These are phyloP conservation scores for Coenonympha glycerion DNA, from an alignment of 2,888 invertebrate species.

Conservation along the genomic window DNA sequence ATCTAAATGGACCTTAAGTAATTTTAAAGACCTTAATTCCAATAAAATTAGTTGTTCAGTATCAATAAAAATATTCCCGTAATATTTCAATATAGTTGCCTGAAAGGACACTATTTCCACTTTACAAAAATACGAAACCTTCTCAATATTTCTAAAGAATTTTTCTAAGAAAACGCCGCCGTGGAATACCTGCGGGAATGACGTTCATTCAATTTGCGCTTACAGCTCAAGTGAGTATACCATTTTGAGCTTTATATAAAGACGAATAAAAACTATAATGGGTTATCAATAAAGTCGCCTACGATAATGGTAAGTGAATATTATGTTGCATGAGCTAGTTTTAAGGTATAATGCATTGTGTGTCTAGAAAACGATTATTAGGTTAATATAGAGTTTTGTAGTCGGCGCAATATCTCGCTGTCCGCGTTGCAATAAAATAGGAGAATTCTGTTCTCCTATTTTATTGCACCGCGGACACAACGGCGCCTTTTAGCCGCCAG, in stretches of 20 bases:
- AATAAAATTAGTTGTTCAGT: too few species aligned
- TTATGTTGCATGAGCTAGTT: not conserved
- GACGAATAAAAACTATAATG: constrained; percentile 8
- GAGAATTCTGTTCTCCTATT: too few species aligned
- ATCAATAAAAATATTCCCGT: constrained; percentile 9
- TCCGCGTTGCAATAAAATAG: too few species aligned
- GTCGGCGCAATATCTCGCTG: too few species aligned
- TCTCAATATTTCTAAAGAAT: constrained; percentile 28
- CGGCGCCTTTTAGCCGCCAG: too few species aligned
- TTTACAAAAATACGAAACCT: constrained; percentile 15
- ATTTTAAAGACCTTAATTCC: too few species aligned
- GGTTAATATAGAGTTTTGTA: too few species aligned
- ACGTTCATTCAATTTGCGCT: constrained; percentile 32
- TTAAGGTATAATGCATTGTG: not conserved
- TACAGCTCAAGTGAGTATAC: constrained; percentile 9
- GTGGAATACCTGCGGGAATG: constrained; percentile 28
- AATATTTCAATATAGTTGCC: constrained; percentile 9
- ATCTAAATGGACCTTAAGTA: too few species aligned
- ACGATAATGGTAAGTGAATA: not conserved
- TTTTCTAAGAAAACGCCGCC: constrained; percentile 28
- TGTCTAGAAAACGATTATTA: not conserved
- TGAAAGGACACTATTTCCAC: not conserved
- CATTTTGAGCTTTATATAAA: constrained; percentile 19
- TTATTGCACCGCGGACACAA: too few species aligned
- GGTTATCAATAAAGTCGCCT: not conserved